phyloP scores from a whole-genome alignment of 2,113 vertebrate genomes.

The Xenus cinereus region DNA sequence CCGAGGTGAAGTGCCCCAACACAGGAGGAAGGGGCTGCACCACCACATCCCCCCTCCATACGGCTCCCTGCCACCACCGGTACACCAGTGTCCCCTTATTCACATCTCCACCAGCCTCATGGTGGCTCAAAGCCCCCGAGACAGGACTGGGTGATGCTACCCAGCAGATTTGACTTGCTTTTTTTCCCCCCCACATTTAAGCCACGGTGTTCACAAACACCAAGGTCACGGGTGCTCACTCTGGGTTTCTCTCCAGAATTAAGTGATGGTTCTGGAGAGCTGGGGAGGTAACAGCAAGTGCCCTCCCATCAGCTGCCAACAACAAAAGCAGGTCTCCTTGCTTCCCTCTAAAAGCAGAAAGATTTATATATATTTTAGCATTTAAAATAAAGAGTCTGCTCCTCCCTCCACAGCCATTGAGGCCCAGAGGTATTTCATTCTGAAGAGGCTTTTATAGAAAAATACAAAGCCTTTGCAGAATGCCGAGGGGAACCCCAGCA shows the following conservation, averaged over 20 bases:
- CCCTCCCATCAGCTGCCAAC: background rate
- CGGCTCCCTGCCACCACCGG: background rate
- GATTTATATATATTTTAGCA: background rate
- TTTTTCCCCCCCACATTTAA: background rate
- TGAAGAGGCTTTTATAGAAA: background rate
- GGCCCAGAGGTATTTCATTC: background rate
- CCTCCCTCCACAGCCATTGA: background rate
- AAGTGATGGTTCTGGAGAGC: background rate
- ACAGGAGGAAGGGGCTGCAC: background rate
- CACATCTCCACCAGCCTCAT: background rate
- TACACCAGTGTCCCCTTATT: background rate
- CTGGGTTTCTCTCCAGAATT: background rate
- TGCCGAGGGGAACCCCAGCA: background rate
- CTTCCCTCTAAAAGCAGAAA: background rate
- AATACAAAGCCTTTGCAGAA: background rate
- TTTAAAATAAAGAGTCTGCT: background rate
- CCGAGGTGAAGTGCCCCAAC: background rate
- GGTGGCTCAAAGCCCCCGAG: background rate
- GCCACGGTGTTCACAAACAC: background rate
- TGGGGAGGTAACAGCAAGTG: background rate
- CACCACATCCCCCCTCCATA: background rate
- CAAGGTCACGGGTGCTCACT: accelerated
- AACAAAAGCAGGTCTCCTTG: background rate
- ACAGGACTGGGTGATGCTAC: background rate
- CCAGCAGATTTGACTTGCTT: background rate